Percentiles rank a stretch among this genome's conserved stretches.
These are phyloP conservation scores for Pseudomyrmex pallidus DNA, from an alignment of 1,140 invertebrate species.

Conservation along the genomic window DNA sequence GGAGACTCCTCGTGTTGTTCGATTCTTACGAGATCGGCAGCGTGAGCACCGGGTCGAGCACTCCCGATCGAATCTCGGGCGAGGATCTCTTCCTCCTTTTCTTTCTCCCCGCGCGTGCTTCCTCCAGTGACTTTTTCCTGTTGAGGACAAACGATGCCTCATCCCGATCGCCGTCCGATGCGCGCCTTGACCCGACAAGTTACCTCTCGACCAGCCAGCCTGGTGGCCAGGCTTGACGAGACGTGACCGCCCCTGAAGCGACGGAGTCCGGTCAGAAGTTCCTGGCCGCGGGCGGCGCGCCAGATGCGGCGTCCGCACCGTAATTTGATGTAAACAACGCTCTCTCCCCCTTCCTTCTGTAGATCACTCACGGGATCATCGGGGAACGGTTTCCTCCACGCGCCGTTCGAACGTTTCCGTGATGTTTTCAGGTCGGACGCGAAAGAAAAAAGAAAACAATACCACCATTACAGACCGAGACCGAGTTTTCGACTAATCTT, in stretches of 20 bases:
- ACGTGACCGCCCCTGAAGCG: constrained; percentile 70
- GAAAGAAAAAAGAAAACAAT: not conserved
- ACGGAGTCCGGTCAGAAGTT: constrained; percentile 44
- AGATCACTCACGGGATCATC: constrained; percentile 34
- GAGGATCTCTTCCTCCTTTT: constrained; percentile 56
- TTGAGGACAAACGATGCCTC: constrained; percentile 49
- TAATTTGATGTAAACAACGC: constrained; percentile 44
- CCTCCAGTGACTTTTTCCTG: constrained; percentile 50
- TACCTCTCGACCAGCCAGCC: constrained; percentile 67
- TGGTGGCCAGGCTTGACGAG: constrained; percentile 72
- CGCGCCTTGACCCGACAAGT: constrained; percentile 67
- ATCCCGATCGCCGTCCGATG: constrained; percentile 31
- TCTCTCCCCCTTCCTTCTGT: not conserved
- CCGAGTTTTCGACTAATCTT: constrained; percentile 24
- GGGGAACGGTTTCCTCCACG: constrained; percentile 30
- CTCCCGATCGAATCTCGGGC: constrained; percentile 66
- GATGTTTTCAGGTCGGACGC: not conserved
- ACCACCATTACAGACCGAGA: constrained; percentile 20
- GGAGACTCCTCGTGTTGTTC: constrained; percentile 41
- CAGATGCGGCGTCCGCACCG: constrained; percentile 42
- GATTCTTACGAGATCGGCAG: constrained; percentile 12
- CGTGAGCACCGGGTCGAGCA: constrained; percentile 31
- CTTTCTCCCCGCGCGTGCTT: constrained; percentile 58
- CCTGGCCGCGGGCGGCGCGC: constrained; percentile 15
- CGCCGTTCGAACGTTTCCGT: constrained; percentile 23